phyloP scores from a whole-genome alignment of 2,888 invertebrate species.

The Bombylius discolor region DNA sequence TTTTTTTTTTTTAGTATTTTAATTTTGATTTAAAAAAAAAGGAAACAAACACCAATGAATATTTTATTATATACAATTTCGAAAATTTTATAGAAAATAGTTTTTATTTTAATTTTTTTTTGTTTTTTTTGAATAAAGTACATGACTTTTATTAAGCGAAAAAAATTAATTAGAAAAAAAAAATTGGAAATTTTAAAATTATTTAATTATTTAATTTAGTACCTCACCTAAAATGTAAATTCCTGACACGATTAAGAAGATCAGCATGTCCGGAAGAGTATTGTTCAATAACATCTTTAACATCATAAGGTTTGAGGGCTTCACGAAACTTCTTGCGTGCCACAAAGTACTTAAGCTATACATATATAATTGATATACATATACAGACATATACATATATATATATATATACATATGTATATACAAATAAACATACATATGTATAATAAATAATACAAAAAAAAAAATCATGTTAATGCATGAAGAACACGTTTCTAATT shows the following conservation, averaged over 20 bases:
- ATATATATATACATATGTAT: not conserved
- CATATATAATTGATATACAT: not conserved
- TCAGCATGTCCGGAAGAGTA: constrained; percentile 81
- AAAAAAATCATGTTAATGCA: too few relatives aligned
- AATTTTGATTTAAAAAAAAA: too few relatives aligned
- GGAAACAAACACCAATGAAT: too few relatives aligned
- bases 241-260: constrained; percentile 75
- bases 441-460: too few relatives aligned
- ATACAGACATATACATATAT: not conserved
- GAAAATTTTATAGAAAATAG: too few relatives aligned
- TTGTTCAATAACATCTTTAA: constrained; percentile 89
- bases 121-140: not conserved
- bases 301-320: constrained; percentile 85
- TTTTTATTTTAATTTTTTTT: too few relatives aligned
- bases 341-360: constrained; percentile 76
- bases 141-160: not conserved
- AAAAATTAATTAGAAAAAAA: not conserved
- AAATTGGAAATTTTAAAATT: not conserved
- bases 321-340: constrained; percentile 84
- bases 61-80: too few relatives aligned
- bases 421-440: too few relatives aligned
- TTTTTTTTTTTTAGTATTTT: too few relatives aligned
- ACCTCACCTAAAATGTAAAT: constrained; percentile 66
- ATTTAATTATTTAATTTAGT: not conserved
- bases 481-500: too few relatives aligned